These are phyloP conservation scores for Toxostoma redivivum DNA, from an alignment of 2,113 vertebrate genomes.

Conservation along the genomic window DNA sequence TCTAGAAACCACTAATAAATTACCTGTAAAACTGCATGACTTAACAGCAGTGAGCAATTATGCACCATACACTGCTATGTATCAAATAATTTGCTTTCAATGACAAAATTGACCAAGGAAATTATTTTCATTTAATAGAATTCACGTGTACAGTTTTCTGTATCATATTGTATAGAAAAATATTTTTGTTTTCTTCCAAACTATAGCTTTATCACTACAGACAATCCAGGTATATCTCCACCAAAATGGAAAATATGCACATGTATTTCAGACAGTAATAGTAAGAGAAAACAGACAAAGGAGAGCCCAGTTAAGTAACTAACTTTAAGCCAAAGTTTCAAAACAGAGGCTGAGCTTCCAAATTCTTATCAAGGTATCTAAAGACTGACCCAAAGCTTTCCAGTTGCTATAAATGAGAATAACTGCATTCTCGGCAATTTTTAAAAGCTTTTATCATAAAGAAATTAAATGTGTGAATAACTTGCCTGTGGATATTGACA, in stretches of 20 bases:
- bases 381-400: neutral
- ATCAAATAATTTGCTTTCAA: neutral
- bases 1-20: neutral
- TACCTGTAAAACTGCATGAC: neutral
- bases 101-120: neutral
- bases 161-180: neutral
- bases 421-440: neutral
- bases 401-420: neutral
- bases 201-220: neutral
- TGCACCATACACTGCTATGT: neutral
- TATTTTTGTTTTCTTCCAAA: neutral
- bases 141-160: neutral
- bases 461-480: neutral
- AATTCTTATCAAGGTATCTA: neutral
- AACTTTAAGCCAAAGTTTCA: neutral
- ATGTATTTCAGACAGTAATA: neutral
- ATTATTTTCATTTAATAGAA: neutral
- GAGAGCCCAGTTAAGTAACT: neutral
- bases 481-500: neutral
- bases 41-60: neutral
- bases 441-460: neutral
- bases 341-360: neutral
- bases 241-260: neutral
- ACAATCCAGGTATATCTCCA: neutral
- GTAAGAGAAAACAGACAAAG: neutral